These are phyloP conservation scores for Conus ventricosus DNA, from an alignment of 1,140 invertebrate genomes.

Conservation along the genomic window DNA sequence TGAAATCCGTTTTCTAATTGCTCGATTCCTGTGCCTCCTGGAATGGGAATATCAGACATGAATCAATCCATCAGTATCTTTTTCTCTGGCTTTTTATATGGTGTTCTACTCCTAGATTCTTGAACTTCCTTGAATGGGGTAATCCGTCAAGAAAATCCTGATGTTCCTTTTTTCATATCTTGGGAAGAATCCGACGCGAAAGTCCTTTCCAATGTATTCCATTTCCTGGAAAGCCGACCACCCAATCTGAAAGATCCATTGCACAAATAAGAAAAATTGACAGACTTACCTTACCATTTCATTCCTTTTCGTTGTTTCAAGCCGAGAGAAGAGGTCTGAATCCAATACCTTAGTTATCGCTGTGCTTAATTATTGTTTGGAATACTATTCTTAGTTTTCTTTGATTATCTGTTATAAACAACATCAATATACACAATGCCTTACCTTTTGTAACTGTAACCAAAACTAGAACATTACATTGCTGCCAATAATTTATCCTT, in stretches of 20 bases:
- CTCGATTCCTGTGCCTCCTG: neutral
- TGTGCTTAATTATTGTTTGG: no score
- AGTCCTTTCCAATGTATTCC: neutral
- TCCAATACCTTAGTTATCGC: no score
- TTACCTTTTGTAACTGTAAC: no score
- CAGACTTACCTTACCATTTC: neutral
- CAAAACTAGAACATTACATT: no score
- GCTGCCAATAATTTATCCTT: no score
- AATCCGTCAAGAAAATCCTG: neutral
- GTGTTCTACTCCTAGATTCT: neutral
- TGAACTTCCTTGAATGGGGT: neutral
- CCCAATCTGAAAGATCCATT: conserved; percentile 33
- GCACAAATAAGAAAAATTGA: conserved; percentile 28
- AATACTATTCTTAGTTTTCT: no score
- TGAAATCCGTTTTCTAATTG: neutral
- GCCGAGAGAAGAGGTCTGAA: no score
- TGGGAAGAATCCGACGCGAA: neutral
- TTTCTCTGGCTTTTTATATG: neutral
- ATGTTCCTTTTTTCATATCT: neutral
- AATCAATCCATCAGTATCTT: neutral
- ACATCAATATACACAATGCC: no score
- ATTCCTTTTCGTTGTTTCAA: no score
- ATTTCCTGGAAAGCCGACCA: neutral
- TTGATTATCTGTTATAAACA: no score
- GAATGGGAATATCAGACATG: neutral